phyloP scores from a whole-genome alignment of 1,140 invertebrate genomes.

The Euglossa dilemma region DNA sequence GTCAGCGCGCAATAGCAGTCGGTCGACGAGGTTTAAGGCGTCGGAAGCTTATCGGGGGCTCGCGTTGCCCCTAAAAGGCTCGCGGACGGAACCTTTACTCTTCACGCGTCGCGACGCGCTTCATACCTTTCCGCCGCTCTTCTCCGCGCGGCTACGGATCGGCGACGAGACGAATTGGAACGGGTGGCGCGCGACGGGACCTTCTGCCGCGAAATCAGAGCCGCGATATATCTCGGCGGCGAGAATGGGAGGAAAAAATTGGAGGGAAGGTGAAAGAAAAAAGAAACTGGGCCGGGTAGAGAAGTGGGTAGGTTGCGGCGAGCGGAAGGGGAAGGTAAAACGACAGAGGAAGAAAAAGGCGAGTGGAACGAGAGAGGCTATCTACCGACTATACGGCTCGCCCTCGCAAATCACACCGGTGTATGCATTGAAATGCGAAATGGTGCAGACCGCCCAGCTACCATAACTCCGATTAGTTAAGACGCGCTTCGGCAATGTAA shows the following conservation, averaged over 20 bases:
- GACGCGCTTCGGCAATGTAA: slow-evolving; percentile 66
- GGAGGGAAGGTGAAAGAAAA: neutral
- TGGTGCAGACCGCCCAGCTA: slow-evolving; percentile 59
- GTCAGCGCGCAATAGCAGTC: slow-evolving; percentile 52
- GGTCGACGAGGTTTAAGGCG: slow-evolving; percentile 49
- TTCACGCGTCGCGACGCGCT: neutral
- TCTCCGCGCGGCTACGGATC: no score
- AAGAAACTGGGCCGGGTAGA: neutral
- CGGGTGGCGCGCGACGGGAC: neutral
- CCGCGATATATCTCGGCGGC: neutral
- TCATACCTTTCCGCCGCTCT: neutral
- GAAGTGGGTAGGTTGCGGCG: slow-evolving; percentile 31
- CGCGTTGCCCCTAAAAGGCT: neutral
- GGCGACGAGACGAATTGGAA: neutral
- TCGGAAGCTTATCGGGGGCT: slow-evolving; percentile 39
- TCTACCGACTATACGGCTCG: slow-evolving; percentile 56
- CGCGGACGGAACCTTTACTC: neutral
- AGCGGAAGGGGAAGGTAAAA: slow-evolving; percentile 9
- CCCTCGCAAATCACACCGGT: slow-evolving; percentile 66
- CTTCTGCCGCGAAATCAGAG: slow-evolving; percentile 12
- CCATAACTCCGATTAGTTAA: slow-evolving; percentile 72
- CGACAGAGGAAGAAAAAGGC: slow-evolving; percentile 19
- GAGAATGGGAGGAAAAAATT: neutral
- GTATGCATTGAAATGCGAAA: slow-evolving; percentile 70
- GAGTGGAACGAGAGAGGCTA: slow-evolving; percentile 48